Base-by-base conservation (phyloP, 2,113 vertebrate species). In the Vidua chalybeata region DNA sequence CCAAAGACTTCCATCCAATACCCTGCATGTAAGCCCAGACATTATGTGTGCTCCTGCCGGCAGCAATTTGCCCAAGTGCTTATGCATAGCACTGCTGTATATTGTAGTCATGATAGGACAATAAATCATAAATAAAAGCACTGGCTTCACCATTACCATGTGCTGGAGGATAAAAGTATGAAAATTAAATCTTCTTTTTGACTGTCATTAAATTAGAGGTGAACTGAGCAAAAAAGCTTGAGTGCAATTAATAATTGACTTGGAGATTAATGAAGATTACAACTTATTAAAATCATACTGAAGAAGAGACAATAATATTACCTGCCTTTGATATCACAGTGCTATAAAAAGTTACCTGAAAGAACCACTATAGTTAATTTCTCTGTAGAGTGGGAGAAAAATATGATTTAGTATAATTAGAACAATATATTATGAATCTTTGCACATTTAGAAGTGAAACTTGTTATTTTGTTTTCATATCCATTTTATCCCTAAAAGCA, bases 91-190 rank as follows among this genome's bases (percentile, higher is more conserved):
- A 11, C n/a, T 55, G 30, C n/a, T 68, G 0, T 30, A 52, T 33
- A 66, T 13, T 87, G 54, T 19, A 69, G 31, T 39, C 84, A 93
- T 15, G 7, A 87, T 93, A 93, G 93, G 88, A 88, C 37, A 95
- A 51, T 73, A 83, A 62, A 93, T 76, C 81, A 90, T 41, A 94
- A 97, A 96, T 67, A 85, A 96, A 97, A 96, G 17, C 59, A 78
- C 9, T 81, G 41, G 31, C 48, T 93, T 55, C 33, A 71, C 17
- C 51, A 41, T 63, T 46, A 80, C 28, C 43, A 71, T 31, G 8
- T 86, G 72, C 37, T 54, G 45, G 30, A 76, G 13, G 15, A 79
- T 18, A 64, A 56, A 92, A 78, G 22, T 20, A 80, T 56, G 45
- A 63, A 89, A 90, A 87, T 75, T 56, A 89, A 78, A 62, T 58